Conservation (phyloP, 2,113 vertebrate species). For the Rhea pennata region DNA sequence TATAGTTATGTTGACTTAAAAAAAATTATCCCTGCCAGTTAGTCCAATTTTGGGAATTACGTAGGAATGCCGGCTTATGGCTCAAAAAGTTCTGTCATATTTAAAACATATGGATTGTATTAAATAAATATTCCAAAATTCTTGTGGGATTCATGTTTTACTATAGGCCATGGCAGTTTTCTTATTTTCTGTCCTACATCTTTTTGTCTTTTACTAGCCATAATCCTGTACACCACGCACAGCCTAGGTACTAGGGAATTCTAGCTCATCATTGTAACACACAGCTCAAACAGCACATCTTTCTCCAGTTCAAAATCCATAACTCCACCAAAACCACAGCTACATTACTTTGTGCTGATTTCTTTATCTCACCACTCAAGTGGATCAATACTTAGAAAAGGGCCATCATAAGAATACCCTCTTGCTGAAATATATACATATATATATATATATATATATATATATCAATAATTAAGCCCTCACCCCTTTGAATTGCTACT, state of each 20-base stretch:
- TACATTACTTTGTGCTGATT: neutral
- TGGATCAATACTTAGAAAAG: neutral
- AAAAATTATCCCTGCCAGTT: slow-evolving; percentile 65
- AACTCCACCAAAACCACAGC: neutral
- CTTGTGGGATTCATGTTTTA: slow-evolving; percentile 38
- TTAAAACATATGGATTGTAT: slow-evolving; percentile 52
- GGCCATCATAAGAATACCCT: neutral
- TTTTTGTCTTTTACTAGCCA: neutral
- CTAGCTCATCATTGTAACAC: neutral
- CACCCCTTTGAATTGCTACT: neutral
- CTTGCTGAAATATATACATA: neutral
- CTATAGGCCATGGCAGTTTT: neutral
- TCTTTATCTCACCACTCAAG: neutral
- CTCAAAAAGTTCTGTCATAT: slow-evolving; percentile 31
- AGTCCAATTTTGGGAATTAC: slow-evolving; percentile 60
- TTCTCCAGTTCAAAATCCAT: neutral
- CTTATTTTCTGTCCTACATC: neutral
- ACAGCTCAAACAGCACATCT: neutral
- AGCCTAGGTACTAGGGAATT: neutral
- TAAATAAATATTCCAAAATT: slow-evolving; percentile 44
- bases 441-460: too few relatives aligned
- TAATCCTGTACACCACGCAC: neutral
- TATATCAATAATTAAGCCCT: neutral
- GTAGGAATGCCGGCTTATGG: slow-evolving; percentile 50
- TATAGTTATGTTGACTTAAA: slow-evolving; percentile 62